Evolutionary conservation across 2,888 invertebrate genomes (phyloP), one percentile per base, ranked within the genome.

Genomic region (Elysia crispata): DNA sequence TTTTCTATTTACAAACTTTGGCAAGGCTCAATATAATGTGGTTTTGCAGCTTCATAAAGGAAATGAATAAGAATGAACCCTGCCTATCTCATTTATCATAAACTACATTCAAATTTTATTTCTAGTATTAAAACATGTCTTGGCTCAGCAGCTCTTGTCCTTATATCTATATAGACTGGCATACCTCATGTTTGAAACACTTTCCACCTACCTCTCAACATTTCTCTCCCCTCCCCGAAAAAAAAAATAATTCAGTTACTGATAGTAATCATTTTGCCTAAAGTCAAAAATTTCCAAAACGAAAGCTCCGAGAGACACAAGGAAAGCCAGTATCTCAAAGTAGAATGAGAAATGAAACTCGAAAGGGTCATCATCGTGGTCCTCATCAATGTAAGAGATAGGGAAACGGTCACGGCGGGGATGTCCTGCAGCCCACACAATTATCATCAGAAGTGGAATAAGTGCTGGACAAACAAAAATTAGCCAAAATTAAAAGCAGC

Each of bases 311-410:
- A 28, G 15, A 0, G 78, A 81, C 0, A 57, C 60, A 50, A 50
- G 23, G 1, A 50, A 67, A 20, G 78, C 81, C 62, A 81, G 62
- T 60, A 78, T 81, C 60, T 77, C 77, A 77, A 81, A 78, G 20
- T 75, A 41, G 31, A 78, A 80, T n/a, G 57, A 76, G 67, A 80
- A 80, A 72, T 80, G 80, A 41, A 80, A 72, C 50, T 76, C 76
- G 72, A 80, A 80, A n/a, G 80, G 80, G 8, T 50, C 54, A 33
- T 80, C 80, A 25, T 80, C 80, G 28, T 80, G 72, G 33, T 80
- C 76, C 30, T 76, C 31, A 33, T 80, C 80, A 6, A 31, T 0
- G 64, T 80, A 80, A 18, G 76, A 62, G 33, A 80, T 66, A 33
- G 80, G 76, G 30, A 81, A 81, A 1, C 75, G 30, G 23, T 81